These are phyloP conservation scores for Troides oblongomaculatus DNA, from an alignment of 2,888 invertebrate species.

Conservation along the genomic window DNA sequence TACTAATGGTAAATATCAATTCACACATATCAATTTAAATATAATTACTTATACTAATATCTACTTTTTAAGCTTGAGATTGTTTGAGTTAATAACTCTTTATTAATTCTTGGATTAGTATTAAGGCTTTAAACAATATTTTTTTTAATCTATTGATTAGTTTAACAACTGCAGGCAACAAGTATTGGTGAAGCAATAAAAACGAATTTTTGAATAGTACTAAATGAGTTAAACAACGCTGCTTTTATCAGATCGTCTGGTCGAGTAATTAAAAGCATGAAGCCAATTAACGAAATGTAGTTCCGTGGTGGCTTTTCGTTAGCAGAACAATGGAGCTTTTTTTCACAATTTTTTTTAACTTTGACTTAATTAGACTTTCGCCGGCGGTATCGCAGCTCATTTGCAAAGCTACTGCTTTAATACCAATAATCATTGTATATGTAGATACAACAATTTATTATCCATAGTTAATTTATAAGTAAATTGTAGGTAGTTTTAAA, in stretches of 20 bases:
- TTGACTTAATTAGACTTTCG: constrained; percentile 67
- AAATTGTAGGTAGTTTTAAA: too few relatives aligned
- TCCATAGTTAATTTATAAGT: too few relatives aligned
- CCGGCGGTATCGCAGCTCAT: constrained; percentile 38
- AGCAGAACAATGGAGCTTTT: constrained; percentile 64
- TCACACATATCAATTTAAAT: constrained; percentile 22
- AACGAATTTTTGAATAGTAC: constrained; percentile 11
- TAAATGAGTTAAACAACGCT: constrained; percentile 28
- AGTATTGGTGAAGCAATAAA: constrained; percentile 8
- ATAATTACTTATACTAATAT: not conserved
- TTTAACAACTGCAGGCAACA: not conserved
- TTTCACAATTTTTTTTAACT: constrained; percentile 40
- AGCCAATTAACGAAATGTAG: constrained; percentile 75
- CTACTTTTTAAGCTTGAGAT: not conserved
- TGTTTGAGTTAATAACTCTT: not conserved
- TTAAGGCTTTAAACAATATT: not conserved
- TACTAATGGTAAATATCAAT: constrained; percentile 69
- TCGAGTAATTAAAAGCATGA: constrained; percentile 67
- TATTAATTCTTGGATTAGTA: not conserved
- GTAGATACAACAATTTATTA: too few relatives aligned
- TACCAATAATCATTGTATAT: too few relatives aligned
- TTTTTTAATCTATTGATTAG: not conserved
- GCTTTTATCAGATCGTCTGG: constrained; percentile 41
- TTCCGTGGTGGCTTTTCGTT: constrained; percentile 50
- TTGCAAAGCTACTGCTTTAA: not conserved